Base-by-base conservation (phyloP, 2,113 vertebrate genomes). In the Saguinus imperator region DNA sequence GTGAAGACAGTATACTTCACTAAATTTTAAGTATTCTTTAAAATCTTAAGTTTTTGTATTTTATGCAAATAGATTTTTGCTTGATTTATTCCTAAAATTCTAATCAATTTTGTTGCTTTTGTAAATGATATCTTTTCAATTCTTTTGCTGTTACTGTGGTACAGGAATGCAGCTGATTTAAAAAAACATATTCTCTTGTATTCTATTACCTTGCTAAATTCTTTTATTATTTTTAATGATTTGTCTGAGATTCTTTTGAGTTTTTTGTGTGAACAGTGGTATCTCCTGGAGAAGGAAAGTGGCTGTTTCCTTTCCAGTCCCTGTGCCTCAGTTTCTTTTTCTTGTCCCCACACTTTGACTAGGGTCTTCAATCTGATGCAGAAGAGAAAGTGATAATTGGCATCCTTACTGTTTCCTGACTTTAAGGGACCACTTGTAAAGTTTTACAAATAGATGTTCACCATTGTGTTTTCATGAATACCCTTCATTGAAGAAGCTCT, bases 61-160 rank as follows among this genome's bases (percentile, higher is more conserved):
- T 85, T 89, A 91, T n/a, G 11, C 45, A 91, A 88, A 80, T 93
- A 72, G 32, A 82, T 70, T 87, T 91, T 95, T 94, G 7, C 27
- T 48, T 32, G 40, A 70, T 87, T 48, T 89, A 23, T 50, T 81
- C 70, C 82, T 94, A 43, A 95, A 92, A 95, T 27, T 10, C 0
- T 70, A 37, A 25, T 29, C 37, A 58, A 83, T 86, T 10, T 86
- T 68, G 1, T 88, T 84, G 21, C 6, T 94, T 1, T 55, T 77
- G 3, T 58, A 55, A 92, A 61, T 89, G 5, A 21, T 45, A 17
- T 58, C 18, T 90, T 97, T 91, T 92, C 35, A 18, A 1, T 45
- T 64, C 7, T 79, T 79, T 91, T 80, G 84, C 66, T 84, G 18
- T 83, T 94, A 70, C 25, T 90, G 4, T 76, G 79, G 5, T 52